These are phyloP conservation scores for Pipra filicauda DNA, from an alignment of 2,113 vertebrate genomes.

Conservation along the genomic window DNA sequence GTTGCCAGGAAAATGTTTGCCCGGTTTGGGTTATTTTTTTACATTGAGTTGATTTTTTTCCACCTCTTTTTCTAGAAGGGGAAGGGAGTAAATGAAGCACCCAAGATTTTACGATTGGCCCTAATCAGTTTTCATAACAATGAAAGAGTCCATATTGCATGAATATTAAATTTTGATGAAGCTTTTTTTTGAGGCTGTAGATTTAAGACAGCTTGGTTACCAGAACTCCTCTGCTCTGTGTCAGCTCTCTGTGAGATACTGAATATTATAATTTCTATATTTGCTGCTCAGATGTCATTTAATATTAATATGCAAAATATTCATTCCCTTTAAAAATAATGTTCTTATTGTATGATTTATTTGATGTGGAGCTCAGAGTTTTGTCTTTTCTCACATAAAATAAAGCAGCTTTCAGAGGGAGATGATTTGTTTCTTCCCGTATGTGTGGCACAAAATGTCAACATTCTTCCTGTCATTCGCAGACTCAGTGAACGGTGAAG, in stretches of 20 bases:
- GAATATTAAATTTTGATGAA: conserved; percentile 60
- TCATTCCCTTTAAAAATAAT: conserved; percentile 60
- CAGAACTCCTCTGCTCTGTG: conserved; percentile 21
- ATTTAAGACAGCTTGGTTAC: conserved; percentile 45
- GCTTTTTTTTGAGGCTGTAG: conserved; percentile 3
- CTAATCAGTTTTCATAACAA: conserved; percentile 50
- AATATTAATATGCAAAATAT: conserved; percentile 67
- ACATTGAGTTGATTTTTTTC: background rate
- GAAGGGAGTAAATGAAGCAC: background rate
- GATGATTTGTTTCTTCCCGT: conserved; percentile 27
- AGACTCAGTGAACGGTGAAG: conserved; percentile 32
- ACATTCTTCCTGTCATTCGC: conserved; percentile 55
- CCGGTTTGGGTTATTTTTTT: background rate
- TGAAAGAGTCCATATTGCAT: conserved; percentile 37
- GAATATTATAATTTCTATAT: conserved; percentile 52
- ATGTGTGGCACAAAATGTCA: conserved; percentile 59
- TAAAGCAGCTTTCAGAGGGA: conserved; percentile 56
- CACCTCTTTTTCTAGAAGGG: background rate
- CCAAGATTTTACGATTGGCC: background rate
- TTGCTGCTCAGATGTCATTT: conserved; percentile 29
- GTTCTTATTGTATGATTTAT: conserved; percentile 65
- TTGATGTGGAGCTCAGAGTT: conserved; percentile 50
- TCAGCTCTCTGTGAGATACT: conserved; percentile 18
- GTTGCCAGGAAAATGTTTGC: conserved; percentile 28
- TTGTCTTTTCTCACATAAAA: conserved; percentile 60